Conservation (phyloP, 2,113 vertebrate genomes). For the Phyllostomus discolor region DNA sequence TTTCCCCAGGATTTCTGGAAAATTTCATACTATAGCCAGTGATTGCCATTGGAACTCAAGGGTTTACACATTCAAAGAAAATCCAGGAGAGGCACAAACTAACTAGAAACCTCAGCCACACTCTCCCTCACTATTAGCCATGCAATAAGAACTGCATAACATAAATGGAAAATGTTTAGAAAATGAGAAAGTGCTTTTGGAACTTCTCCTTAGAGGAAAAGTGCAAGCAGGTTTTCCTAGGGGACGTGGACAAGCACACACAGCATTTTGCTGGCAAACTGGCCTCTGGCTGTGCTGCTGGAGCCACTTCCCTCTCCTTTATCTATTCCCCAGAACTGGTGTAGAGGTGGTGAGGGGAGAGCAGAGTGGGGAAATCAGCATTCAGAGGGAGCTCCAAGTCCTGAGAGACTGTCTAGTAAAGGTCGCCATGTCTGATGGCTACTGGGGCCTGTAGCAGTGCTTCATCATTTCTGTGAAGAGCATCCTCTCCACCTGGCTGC, state of each 20-base stretch:
- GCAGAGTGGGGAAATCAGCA: neutral
- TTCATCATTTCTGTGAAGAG: neutral
- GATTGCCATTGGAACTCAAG: neutral
- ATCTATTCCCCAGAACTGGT: neutral
- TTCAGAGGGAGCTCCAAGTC: neutral
- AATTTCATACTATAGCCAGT: neutral
- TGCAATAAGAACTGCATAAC: neutral
- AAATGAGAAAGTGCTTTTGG: neutral
- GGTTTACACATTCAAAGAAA: neutral
- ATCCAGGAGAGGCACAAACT: neutral
- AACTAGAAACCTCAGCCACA: neutral
- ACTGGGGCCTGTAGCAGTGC: no score
- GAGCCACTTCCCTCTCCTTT: neutral
- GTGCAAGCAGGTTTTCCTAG: slow-evolving; percentile 85
- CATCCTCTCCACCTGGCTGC: neutral
- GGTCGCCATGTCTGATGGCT: neutral
- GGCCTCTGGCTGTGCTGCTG: neutral
- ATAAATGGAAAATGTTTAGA: neutral
- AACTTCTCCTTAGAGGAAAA: slow-evolving; percentile 83
- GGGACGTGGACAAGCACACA: slow-evolving; percentile 85
- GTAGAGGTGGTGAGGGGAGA: neutral
- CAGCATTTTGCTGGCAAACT: slow-evolving; percentile 63
- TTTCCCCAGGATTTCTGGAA: neutral
- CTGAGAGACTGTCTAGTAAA: neutral
- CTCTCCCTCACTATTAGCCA: neutral